Evolutionary conservation across 2,113 vertebrate species (phyloP).

Genomic region (Aramus guarauna): DNA sequence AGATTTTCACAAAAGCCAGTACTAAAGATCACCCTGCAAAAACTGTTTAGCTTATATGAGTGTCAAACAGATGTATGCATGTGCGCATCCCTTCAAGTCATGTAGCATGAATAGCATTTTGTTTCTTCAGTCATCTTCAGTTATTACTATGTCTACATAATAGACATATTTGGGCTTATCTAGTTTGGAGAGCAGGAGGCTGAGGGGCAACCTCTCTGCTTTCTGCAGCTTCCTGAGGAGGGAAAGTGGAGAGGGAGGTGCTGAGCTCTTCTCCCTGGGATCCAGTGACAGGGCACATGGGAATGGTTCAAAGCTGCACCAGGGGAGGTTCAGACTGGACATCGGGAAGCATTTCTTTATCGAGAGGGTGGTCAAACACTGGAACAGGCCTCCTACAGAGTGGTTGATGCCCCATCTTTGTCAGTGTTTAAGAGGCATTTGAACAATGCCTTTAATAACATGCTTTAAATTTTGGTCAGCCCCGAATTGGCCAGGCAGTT

Average conservation of each 20-base stretch:
- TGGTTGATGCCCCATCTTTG: too few species aligned
- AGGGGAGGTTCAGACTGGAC: neutral
- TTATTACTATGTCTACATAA: neutral
- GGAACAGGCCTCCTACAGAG: too few species aligned
- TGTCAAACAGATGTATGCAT: neutral
- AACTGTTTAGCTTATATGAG: neutral
- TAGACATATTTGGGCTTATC: neutral
- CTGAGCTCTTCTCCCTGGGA: neutral
- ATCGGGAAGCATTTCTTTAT: neutral
- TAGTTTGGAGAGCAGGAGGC: neutral
- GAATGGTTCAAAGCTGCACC: neutral
- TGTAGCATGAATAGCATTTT: neutral
- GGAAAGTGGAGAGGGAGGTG: neutral
- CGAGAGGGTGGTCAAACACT: neutral
- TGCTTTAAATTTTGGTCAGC: neutral
- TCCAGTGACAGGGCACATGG: rapidly evolving
- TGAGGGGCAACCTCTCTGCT: too few species aligned
- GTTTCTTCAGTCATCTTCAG: neutral
- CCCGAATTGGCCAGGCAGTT: neutral
- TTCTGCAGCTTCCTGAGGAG: neutral
- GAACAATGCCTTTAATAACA: neutral
- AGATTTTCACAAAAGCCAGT: neutral
- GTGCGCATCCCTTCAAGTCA: neutral
- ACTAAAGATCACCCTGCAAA: neutral
- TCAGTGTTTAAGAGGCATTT: too few species aligned